Evolutionary conservation across 1,140 invertebrate species (phyloP).

Genomic region (Plectrocnemia conspersa): DNA sequence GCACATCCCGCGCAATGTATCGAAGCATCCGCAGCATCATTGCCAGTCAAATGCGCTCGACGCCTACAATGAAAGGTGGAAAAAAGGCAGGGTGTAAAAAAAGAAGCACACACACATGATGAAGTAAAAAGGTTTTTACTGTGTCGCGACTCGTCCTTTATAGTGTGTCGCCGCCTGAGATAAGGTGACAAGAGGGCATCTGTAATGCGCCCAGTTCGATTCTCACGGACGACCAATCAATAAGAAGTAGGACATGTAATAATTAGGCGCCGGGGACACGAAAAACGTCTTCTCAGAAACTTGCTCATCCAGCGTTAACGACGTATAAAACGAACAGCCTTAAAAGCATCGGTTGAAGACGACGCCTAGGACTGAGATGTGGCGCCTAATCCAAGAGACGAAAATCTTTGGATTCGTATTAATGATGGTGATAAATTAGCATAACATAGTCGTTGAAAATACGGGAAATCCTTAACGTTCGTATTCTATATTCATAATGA

Average conservation of each 20-base stretch:
- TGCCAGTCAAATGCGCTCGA: background rate
- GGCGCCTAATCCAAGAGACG: too few relatives aligned
- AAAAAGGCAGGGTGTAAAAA: slow-evolving; percentile 1
- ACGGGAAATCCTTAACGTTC: too few relatives aligned
- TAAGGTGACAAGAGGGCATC: slow-evolving; percentile 5
- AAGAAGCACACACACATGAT: too few relatives aligned
- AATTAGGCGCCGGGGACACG: slow-evolving; percentile 17
- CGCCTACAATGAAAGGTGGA: slow-evolving; percentile 3
- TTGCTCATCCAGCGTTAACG: too few relatives aligned
- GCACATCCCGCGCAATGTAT: background rate
- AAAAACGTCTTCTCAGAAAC: too few relatives aligned
- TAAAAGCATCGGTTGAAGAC: too few relatives aligned
- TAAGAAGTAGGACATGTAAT: slow-evolving; percentile 11
- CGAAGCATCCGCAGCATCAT: background rate
- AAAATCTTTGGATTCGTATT: too few relatives aligned
- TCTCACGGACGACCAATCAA: slow-evolving; percentile 14
- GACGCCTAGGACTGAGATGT: too few relatives aligned
- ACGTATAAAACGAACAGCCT: too few relatives aligned
- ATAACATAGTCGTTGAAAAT: too few relatives aligned
- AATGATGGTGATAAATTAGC: too few relatives aligned
- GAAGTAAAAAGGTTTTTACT: background rate
- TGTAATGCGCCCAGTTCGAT: slow-evolving; percentile 1
- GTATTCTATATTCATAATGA: too few relatives aligned
- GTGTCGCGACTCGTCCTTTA: slow-evolving; percentile 1
- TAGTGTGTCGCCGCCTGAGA: slow-evolving; percentile 5